Evolutionary conservation across 35 echinoderm and acorn worm species (phyloP).

Genomic region (Anneissia japonica): DNA sequence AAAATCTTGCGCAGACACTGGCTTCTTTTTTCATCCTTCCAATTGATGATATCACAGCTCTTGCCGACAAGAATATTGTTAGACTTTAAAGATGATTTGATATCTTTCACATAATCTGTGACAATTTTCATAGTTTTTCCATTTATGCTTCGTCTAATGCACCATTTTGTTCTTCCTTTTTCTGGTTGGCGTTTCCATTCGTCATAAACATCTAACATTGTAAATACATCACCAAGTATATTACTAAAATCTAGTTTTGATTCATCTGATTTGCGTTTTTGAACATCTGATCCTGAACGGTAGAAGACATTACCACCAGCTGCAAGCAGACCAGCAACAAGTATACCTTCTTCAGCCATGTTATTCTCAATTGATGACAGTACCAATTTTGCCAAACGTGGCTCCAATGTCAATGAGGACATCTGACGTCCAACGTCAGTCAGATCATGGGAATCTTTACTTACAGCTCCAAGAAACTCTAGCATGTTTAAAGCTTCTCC

Average conservation of each 20-base stretch:
- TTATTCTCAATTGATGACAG: constrained; percentile 10
- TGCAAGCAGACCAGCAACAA: constrained; percentile 31
- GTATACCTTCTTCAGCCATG: constrained; percentile 9
- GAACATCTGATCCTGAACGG: constrained; percentile 11
- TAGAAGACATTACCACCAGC: constrained; percentile 33
- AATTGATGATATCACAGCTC: neutral
- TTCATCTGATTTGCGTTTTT: constrained; percentile 16
- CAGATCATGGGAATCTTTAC: neutral
- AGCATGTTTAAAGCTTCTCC: constrained; percentile 24
- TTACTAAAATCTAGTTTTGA: constrained; percentile 24
- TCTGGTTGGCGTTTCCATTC: constrained; percentile 25
- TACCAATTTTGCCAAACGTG: constrained; percentile 33
- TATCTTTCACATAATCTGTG: constrained; percentile 3
- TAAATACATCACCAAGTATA: constrained; percentile 27
- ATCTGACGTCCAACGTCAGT: constrained; percentile 17
- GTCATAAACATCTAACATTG: constrained; percentile 9
- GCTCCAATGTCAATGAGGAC: constrained; percentile 23
- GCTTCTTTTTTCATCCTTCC: neutral
- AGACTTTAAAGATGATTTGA: neutral
- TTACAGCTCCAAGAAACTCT: constrained; percentile 20
- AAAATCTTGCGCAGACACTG: constrained; percentile 12
- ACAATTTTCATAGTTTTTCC: constrained; percentile 27
- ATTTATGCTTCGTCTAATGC: constrained; percentile 23
- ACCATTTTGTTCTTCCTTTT: constrained; percentile 18
- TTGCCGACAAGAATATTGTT: neutral